Evolutionary conservation across 2,113 vertebrate genomes (phyloP).

Genomic region (Eptesicus fuscus): DNA sequence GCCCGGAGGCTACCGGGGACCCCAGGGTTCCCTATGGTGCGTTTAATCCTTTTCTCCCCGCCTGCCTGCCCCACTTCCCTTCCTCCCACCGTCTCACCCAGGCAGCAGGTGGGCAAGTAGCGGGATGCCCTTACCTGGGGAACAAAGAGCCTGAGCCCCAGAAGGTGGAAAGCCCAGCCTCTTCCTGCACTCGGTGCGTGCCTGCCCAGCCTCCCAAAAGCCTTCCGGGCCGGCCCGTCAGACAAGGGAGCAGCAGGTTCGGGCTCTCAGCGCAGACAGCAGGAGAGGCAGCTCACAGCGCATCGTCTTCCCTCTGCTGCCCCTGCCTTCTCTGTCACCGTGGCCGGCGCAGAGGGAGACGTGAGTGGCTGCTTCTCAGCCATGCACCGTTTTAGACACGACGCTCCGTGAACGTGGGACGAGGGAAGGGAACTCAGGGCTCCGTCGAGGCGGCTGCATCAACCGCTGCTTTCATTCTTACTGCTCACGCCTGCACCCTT

Average conservation of each 20-base stretch:
- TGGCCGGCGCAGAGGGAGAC: neutral
- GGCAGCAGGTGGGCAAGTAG: neutral
- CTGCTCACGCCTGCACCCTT: neutral
- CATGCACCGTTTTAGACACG: rapidly evolving
- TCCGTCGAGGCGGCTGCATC: conserved; percentile 2
- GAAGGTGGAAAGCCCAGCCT: neutral
- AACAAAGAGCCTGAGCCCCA: neutral
- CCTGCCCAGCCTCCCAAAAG: rapidly evolving
- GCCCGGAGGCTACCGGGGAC: rapidly evolving
- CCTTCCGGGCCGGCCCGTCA: neutral
- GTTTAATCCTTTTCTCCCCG: neutral
- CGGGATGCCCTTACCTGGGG: neutral
- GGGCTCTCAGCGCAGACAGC: neutral
- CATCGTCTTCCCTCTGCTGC: rapidly evolving
- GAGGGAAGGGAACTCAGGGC: neutral
- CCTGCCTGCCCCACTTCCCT: too few relatives aligned
- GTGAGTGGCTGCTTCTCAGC: neutral
- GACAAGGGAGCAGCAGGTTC: neutral
- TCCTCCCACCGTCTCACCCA: neutral
- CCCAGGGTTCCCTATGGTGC: rapidly evolving
- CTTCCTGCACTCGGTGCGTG: rapidly evolving
- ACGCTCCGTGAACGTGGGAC: rapidly evolving
- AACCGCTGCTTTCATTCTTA: conserved; percentile 27
- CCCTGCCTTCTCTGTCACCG: neutral
- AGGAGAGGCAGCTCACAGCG: neutral